Conservation (phyloP, 2,888 invertebrate genomes). For the Magallana nippona region DNA sequence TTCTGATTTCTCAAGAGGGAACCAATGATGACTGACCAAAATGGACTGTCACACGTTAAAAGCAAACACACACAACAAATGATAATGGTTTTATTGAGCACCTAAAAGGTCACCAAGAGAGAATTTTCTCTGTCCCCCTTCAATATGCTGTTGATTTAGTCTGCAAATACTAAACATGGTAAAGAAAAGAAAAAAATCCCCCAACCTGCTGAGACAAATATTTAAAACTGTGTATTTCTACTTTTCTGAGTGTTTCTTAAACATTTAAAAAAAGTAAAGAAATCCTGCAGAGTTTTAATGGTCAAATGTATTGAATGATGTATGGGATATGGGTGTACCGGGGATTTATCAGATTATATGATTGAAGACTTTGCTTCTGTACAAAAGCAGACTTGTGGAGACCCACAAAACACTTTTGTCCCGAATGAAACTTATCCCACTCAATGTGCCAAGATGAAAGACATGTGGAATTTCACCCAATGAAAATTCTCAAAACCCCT, state of each 20-base stretch:
- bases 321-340: constrained; percentile 33
- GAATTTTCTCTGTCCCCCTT: background rate
- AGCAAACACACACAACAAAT: constrained; percentile 11
- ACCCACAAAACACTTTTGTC: constrained; percentile 29
- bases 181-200: background rate
- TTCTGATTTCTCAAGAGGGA: constrained; percentile 2
- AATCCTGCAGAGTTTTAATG: constrained; percentile 16
- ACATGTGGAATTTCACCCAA: background rate
- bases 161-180: background rate
- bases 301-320: constrained; percentile 28
- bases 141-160: constrained; percentile 18
- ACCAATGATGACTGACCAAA: background rate
- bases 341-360: constrained; percentile 26
- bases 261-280: background rate
- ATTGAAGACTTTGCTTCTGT: background rate
- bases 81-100: constrained; percentile 27
- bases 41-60: constrained; percentile 25
- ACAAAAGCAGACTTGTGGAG: constrained; percentile 5
- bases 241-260: constrained; percentile 14
- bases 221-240: constrained; percentile 18
- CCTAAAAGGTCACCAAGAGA: constrained; percentile 27
- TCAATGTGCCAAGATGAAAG: constrained; percentile 15
- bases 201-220: background rate
- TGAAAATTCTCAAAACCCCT: background rate
- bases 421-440: constrained; percentile 12